Base-by-base conservation (phyloP, 2,888 invertebrate genomes). In the Epirrhoe tristata region DNA sequence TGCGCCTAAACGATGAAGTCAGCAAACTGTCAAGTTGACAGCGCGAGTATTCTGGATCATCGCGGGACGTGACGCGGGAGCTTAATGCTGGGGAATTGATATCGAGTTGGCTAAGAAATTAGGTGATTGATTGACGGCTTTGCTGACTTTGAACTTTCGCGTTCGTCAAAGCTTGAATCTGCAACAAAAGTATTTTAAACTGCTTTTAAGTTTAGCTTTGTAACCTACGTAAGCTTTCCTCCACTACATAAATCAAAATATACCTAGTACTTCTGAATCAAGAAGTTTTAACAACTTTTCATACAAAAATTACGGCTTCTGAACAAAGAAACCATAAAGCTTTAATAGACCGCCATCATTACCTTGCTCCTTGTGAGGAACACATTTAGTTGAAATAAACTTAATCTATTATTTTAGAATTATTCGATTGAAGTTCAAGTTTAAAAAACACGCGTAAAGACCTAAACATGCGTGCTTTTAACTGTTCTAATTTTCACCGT, bases 21-120 rank as follows among this genome's bases (percentile, higher is more conserved):
- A 60, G 51, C 59, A 52, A 39, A 59, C 39, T 66, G 61, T 68
- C 63, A 55, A 53, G 12, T 64, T 70, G 67, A 69, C 69, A 64
- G 59, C 50, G 58, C 51, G 53, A 32, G 53, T 61, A 69, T 65
- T 70, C 68, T 50, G 56, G 67, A 63, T 70, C 62, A 67, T 55
- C 58, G 60, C 61, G 53, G 32, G 24, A 74, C 71, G 73, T 73
- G 73, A 70, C 58, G 43, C 16, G 73, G 32, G 36, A 62, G 14
- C 32, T 52, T 62, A 66, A 73, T 63, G 68, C 59, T 10, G 36
- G 53, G 57, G 63, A 67, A 72, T 72, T 72, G 71, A 72, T 72
- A 72, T 69, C 60, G 55, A 57, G 59, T 48, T 62, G 55, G 39
- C 62, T 72, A 67, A 66, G 51, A 58, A 69, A 69, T 58, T 62